Evolutionary conservation across 1,140 invertebrate species (phyloP).

Genomic region (Spodoptera frugiperda): DNA sequence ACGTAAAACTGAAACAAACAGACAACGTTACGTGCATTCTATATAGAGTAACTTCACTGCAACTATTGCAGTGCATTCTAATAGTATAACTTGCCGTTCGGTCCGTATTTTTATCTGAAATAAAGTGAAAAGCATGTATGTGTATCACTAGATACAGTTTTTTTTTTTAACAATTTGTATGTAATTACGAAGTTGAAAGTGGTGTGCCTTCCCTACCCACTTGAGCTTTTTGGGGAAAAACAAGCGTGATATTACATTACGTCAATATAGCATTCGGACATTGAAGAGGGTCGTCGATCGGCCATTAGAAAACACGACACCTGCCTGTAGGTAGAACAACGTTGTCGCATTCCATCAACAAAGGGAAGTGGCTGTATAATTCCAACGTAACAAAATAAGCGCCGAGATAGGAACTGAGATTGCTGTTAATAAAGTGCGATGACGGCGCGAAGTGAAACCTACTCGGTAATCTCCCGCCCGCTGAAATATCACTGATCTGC

Average conservation of each 20-base stretch:
- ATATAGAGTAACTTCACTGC: background rate
- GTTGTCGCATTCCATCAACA: conserved; percentile 18
- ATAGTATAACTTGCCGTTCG: no score
- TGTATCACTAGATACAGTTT: no score
- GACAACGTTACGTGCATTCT: background rate
- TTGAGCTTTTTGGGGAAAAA: no score
- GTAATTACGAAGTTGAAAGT: no score
- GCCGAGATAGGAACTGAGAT: conserved; percentile 19
- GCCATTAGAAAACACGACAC: background rate
- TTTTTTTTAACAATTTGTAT: no score
- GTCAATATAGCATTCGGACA: background rate
- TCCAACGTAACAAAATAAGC: conserved; percentile 27
- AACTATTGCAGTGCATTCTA: no score
- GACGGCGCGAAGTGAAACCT: conserved; percentile 3
- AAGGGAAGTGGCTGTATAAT: conserved; percentile 20
- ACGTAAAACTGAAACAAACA: conserved; percentile 8
- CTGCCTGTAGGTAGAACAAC: background rate
- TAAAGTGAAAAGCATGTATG: no score
- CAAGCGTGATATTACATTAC: no score
- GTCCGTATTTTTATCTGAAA: no score
- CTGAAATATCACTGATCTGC: conserved; percentile 32
- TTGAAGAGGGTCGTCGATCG: background rate
- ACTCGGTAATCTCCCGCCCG: background rate
- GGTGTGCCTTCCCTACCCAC: no score
- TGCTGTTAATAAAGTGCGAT: conserved; percentile 34